Evolutionary conservation across 2,113 vertebrate species (phyloP), one percentile per base, ranked within the genome.

Genomic region (Peromyscus californicus): DNA sequence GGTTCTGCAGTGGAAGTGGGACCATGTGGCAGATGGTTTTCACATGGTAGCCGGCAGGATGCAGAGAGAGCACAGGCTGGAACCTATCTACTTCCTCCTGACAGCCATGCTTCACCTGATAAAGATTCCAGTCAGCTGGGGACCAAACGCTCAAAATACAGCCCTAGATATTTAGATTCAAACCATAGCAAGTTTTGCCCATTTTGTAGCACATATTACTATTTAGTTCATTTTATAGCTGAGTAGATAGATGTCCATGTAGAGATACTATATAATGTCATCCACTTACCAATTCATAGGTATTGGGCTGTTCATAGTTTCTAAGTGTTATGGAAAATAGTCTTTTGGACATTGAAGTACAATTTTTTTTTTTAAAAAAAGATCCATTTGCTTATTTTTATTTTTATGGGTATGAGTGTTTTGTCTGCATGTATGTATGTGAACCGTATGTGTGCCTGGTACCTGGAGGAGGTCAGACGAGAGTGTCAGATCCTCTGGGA

Each of bases 141-240:
- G n/a, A 85, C 57, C 13, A 45, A 85, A 31, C 31, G 61, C 39
- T 85, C 82, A 85, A 65, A 84, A 29, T 9, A 45, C 0, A 1
- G 65, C 21, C 24, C 22, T 42, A 16, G 1, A 59, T 4, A 84
- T 63, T 42, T 1, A 84, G 59, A 61, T 83, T 82, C 8, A 82
- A 82, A 84, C 13, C 5, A 61, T 61, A 39, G 7, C 4, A 80
- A 22, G 11, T 13, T 91, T 29, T 33, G 39, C 6, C 6, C 12
- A 54, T 94, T 95, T 90, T 82, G 31, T 65, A 76, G 36, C 42
- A 42, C 51, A 72, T 70, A 21, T 48, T 33, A 89, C 29, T 42
- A 74, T 79, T 74, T 87, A 74, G 26, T 67, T 88, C 26, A 31
- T 90, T 95, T 96, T 48, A 48, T 93, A 61, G 65, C 5, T 69